Percentiles rank a stretch among this genome's conserved stretches.
Evolutionary conservation across 2,113 vertebrate genomes (phyloP).

Genomic region (Callionymus lyra): DNA sequence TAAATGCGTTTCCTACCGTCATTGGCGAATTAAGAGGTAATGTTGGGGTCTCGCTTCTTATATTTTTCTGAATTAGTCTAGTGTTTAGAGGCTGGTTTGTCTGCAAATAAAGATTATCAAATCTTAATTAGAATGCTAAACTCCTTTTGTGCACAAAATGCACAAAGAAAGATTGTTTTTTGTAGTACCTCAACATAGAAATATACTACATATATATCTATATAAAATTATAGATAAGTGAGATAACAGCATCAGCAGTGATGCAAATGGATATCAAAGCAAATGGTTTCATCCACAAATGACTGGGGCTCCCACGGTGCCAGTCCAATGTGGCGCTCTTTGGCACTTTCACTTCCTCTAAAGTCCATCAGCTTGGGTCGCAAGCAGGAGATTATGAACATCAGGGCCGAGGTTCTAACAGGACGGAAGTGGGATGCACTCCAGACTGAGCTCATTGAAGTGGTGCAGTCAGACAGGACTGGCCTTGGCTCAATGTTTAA

Average conservation of each 20-base stretch:
- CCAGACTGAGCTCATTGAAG: neutral
- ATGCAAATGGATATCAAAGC: neutral
- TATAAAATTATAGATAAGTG: no score
- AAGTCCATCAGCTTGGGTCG: neutral
- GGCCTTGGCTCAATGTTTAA: neutral
- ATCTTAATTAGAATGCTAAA: no score
- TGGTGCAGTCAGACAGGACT: neutral
- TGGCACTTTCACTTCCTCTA: neutral
- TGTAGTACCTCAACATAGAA: no score
- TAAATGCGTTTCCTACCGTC: no score
- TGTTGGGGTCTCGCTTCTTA: no score
- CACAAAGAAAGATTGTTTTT: no score
- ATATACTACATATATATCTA: no score
- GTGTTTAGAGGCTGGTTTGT: no score
- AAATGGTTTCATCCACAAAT: neutral
- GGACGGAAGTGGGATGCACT: neutral
- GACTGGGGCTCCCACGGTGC: neutral
- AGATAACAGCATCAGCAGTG: neutral
- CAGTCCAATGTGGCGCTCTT: neutral
- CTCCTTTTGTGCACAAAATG: no score
- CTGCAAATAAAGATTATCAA: no score
- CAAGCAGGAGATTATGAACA: neutral
- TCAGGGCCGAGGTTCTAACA: neutral
- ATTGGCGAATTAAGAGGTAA: no score
- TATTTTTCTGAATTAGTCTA: no score